phyloP scores from a whole-genome alignment of 1,140 invertebrate genomes.

The Bombus haemorrhoidalis region DNA sequence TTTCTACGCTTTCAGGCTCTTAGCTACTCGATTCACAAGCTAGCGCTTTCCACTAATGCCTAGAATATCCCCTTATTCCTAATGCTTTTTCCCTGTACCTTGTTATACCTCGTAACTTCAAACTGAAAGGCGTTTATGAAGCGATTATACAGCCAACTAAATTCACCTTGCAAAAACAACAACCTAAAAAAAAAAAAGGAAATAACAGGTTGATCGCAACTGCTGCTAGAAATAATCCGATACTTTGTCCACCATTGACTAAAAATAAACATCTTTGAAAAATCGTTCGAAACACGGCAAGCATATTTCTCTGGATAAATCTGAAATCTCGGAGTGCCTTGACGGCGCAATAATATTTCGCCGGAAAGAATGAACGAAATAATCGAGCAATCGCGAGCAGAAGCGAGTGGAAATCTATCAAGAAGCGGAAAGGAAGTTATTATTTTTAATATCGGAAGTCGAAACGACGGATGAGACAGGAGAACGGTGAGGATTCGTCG shows the following conservation, averaged over 20 bases:
- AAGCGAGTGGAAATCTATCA: neutral
- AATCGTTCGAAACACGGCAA: neutral
- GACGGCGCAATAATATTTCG: neutral
- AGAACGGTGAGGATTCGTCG: neutral
- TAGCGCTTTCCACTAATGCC: neutral
- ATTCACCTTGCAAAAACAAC: too few relatives aligned
- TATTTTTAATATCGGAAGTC: conserved; percentile 57
- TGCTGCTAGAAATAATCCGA: too few relatives aligned
- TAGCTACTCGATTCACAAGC: neutral
- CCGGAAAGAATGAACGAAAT: neutral
- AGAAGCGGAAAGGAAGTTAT: conserved; percentile 30
- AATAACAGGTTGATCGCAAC: neutral
- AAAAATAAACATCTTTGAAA: neutral
- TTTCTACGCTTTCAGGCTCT: neutral
- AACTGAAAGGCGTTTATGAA: neutral
- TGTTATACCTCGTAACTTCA: neutral
- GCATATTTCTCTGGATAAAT: too few relatives aligned
- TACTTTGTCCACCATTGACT: neutral
- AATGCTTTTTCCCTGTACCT: conserved; percentile 11
- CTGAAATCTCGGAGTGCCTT: too few relatives aligned
- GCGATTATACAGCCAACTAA: neutral
- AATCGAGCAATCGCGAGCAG: neutral
- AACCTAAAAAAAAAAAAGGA: accelerated
- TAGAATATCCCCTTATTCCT: conserved; percentile 12
- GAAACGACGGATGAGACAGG: conserved; percentile 7